Evolutionary conservation across 2,113 vertebrate genomes (phyloP).

Genomic region (Scomber scombrus): DNA sequence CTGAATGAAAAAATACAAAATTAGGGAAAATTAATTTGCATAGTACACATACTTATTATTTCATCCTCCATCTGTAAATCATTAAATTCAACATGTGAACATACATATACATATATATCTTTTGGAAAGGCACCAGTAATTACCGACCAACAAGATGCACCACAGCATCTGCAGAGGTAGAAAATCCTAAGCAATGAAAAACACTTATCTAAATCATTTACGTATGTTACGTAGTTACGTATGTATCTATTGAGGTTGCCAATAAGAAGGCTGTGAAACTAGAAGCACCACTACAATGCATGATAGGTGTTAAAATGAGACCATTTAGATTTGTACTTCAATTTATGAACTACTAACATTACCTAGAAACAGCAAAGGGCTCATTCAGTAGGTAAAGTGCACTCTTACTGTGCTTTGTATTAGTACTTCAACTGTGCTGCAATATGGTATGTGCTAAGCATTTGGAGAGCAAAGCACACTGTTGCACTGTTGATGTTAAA

Average conservation of each 20-base stretch:
- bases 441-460: too few species aligned
- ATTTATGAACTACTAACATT: too few species aligned
- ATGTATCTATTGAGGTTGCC: neutral
- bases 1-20: neutral
- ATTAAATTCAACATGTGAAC: neutral
- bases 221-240: too few species aligned
- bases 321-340: neutral
- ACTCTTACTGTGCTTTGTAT: too few species aligned
- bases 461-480: too few species aligned
- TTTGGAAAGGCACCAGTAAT: neutral
- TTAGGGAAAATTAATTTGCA: too few species aligned
- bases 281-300: neutral
- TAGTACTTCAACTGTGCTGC: too few species aligned
- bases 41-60: neutral
- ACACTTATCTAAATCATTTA: neutral
- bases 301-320: neutral
- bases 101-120: neutral
- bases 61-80: neutral
- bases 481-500: too few species aligned
- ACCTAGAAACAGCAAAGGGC: too few species aligned
- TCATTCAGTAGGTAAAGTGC: neutral
- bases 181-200: conserved; percentile 9
- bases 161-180: conserved; percentile 3
- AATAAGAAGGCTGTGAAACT: too few species aligned
- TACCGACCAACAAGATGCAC: accelerated